Evolutionary conservation across 2,113 vertebrate genomes (phyloP).

Genomic region (Amblyopsis rosae): DNA sequence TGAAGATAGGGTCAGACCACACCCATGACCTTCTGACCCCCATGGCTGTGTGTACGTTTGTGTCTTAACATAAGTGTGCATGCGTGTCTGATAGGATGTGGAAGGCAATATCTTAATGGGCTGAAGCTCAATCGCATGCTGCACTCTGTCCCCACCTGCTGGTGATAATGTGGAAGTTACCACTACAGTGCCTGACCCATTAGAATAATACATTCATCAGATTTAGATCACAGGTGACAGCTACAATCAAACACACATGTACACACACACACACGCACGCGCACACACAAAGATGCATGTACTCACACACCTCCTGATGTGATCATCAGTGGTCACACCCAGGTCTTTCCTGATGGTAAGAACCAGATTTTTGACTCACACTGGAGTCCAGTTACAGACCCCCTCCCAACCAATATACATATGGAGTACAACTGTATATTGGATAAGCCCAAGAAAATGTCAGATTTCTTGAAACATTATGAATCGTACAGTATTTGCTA

Average conservation of each 20-base stretch:
- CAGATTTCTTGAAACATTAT: too few relatives aligned
- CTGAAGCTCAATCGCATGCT: slow-evolving; percentile 10
- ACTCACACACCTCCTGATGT: slow-evolving; percentile 6
- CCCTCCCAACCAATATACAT: slow-evolving; percentile 1
- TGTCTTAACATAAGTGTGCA: slow-evolving; percentile 1
- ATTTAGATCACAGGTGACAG: slow-evolving; percentile 34
- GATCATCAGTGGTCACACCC: slow-evolving; percentile 38
- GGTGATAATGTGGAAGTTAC: slow-evolving; percentile 23
- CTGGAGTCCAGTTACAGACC: slow-evolving; percentile 43
- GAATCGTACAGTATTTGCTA: too few relatives aligned
- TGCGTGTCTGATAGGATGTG: background rate
- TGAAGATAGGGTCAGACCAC: background rate
- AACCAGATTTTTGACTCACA: slow-evolving; percentile 53
- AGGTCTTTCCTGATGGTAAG: slow-evolving; percentile 41
- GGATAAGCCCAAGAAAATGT: too few relatives aligned
- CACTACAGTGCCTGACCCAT: slow-evolving; percentile 15
- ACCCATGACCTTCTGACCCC: background rate
- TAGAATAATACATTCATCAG: slow-evolving; percentile 33
- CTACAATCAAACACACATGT: slow-evolving; percentile 10
- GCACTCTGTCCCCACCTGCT: slow-evolving; percentile 60
- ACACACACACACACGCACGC: slow-evolving; percentile 7
- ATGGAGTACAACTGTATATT: too few relatives aligned
- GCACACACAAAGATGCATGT: slow-evolving; percentile 3
- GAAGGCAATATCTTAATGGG: background rate
- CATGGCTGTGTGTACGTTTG: background rate